Conservation (phyloP, 2,888 invertebrate genomes). For the Gandaritis pyraliata region DNA sequence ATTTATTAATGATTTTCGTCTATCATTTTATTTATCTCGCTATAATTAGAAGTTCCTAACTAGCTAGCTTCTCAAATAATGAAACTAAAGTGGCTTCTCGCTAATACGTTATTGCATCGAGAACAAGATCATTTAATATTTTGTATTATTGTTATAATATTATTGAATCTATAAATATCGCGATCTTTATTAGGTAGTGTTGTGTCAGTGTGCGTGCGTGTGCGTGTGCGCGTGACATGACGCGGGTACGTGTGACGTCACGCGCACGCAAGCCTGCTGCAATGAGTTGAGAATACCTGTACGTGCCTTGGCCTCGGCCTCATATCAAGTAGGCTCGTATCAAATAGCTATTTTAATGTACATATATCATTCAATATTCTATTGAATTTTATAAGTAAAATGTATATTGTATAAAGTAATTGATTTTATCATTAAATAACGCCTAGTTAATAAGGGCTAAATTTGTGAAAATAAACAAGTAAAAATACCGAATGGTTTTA, state of each 20-base stretch:
- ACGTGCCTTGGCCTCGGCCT: slow-evolving; percentile 82
- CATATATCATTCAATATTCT: slow-evolving; percentile 83
- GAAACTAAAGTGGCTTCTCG: slow-evolving; percentile 63
- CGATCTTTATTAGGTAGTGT: slow-evolving; percentile 56
- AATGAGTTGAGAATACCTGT: slow-evolving; percentile 48
- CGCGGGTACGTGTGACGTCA: slow-evolving; percentile 16
- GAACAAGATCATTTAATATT: slow-evolving; percentile 59
- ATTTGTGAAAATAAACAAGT: slow-evolving; percentile 83
- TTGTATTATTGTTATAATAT: slow-evolving; percentile 59
- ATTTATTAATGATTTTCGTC: slow-evolving; percentile 76
- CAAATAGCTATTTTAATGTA: slow-evolving; percentile 80
- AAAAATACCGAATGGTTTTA: slow-evolving; percentile 73
- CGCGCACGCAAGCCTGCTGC: slow-evolving; percentile 56
- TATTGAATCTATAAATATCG: slow-evolving; percentile 59
- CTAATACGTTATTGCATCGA: slow-evolving; percentile 57
- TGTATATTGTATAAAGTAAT: slow-evolving; percentile 85
- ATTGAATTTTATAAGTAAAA: slow-evolving; percentile 82
- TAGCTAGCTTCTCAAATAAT: slow-evolving; percentile 77
- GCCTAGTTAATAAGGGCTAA: slow-evolving; percentile 82
- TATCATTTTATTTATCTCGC: slow-evolving; percentile 77
- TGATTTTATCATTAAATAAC: slow-evolving; percentile 84
- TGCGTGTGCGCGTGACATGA: slow-evolving; percentile 11
- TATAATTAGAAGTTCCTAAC: slow-evolving; percentile 83
- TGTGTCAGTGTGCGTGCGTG: slow-evolving; percentile 20
- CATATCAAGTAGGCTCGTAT: slow-evolving; percentile 81